Evolutionary conservation across 2,113 vertebrate species (phyloP), one percentile per base, ranked within the genome.

Genomic region (Nyctereutes procyonoides): DNA sequence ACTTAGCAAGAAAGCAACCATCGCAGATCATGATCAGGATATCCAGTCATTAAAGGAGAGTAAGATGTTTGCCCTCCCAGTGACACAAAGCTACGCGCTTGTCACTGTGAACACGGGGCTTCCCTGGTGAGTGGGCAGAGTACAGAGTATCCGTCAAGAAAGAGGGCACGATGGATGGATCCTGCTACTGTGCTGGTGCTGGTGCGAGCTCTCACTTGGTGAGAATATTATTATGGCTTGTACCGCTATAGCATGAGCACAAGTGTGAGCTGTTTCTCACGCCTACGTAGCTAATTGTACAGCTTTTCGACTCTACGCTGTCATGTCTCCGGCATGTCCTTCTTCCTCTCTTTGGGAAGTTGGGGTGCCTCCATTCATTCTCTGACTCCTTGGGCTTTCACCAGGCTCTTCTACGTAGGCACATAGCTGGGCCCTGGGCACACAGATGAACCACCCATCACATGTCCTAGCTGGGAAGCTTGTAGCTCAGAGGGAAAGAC

Each of bases 21-120:
- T 63, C 76, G 87, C 90, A 92, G 89, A 95, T 93, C 43, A 19
- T 95, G 90, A 97, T 83, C 90, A 69, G 95, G 85, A 84, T 15
- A 85, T 51, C 77, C 65, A 28, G 35, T 95, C 48, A 92, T n/a
- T 84, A 95, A 73, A 97, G 93, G 87, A 53, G 58, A 91, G 71
- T 51, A 20, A 97, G 86, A 85, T 71, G 80, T 97, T 87, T 90
- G 90, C 93, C 96, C 96, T 93, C 93, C 17, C 2, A 1, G 26
- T 81, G 48, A 60, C 69, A 30, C 67, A 86, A 90, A 84, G 93
- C 63, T 56, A 35, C 1, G 22, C 48, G 15, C 74, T 73, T 43
- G 63, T 67, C 89, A 67, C 4, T 0, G 3, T 35, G 81, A 84
- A 58, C 19, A 3, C 12, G 3, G 43, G 69, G 51, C 48, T 89